These are phyloP conservation scores for Andrena marginata DNA, from an alignment of 2,888 invertebrate species.

Conservation along the genomic window DNA sequence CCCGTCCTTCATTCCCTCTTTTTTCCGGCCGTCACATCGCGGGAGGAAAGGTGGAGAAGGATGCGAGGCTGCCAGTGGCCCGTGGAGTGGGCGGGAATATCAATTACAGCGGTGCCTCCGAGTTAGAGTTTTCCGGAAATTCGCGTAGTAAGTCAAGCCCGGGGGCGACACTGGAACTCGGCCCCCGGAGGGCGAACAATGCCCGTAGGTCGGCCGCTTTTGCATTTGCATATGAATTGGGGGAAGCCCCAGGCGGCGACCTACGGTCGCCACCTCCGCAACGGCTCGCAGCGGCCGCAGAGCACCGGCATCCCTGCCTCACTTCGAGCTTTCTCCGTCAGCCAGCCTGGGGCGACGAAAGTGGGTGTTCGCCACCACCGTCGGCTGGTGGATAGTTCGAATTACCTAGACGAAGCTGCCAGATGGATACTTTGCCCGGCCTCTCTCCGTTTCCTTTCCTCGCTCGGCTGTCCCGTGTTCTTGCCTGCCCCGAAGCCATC, in stretches of 20 bases:
- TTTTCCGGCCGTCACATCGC: not conserved
- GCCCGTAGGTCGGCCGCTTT: conserved; percentile 79
- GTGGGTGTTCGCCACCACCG: conserved; percentile 61
- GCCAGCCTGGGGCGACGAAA: conserved; percentile 34
- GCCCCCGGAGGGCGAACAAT: conserved; percentile 78
- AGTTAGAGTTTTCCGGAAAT: conserved; percentile 84
- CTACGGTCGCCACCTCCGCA: conserved; percentile 64
- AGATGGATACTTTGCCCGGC: conserved; percentile 9
- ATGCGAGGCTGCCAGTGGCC: conserved; percentile 1
- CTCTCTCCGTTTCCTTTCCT: not conserved
- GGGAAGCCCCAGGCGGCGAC: conserved; percentile 56
- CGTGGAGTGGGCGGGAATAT: conserved; percentile 75
- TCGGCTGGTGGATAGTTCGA: conserved; percentile 72
- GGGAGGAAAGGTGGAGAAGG: conserved; percentile 5
- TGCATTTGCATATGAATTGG: conserved; percentile 85
- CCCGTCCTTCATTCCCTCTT: conserved; percentile 33
- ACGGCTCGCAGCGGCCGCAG: conserved; percentile 38
- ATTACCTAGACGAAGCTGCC: conserved; percentile 64
- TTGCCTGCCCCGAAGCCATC: conserved; percentile 5
- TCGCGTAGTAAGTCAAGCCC: conserved; percentile 83
- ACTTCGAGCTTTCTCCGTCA: not conserved
- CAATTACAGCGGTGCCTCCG: conserved; percentile 80
- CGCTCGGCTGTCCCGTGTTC: conserved; percentile 8
- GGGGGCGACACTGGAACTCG: conserved; percentile 77
- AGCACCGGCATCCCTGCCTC: conserved; percentile 23